Evolutionary conservation across 2,888 invertebrate species (phyloP).

Genomic region (Polyommatus icarus): DNA sequence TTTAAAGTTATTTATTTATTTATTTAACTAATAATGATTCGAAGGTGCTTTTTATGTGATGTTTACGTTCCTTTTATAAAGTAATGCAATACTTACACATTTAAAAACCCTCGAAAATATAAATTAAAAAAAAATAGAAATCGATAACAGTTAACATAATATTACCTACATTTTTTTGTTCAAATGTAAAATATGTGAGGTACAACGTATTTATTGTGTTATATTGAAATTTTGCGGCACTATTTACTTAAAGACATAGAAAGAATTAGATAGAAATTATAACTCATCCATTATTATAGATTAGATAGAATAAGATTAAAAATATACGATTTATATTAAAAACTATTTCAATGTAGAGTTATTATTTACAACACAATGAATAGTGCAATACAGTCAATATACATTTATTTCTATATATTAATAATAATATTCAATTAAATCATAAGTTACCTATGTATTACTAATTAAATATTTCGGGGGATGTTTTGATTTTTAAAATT

Average conservation of each 20-base stretch:
- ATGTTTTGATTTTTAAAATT: neutral
- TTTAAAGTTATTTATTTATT: neutral
- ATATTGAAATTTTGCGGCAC: neutral
- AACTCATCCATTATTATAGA: constrained; percentile 12
- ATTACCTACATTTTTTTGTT: neutral
- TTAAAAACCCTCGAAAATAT: neutral
- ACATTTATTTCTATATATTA: neutral
- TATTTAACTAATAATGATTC: neutral
- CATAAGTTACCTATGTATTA: neutral
- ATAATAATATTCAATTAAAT: neutral
- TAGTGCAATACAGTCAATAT: neutral
- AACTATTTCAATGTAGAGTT: neutral
- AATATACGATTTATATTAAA: constrained; percentile 1
- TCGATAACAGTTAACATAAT: neutral
- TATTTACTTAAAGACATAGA: neutral
- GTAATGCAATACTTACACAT: neutral
- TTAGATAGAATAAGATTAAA: constrained; percentile 8
- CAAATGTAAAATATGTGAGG: too few relatives aligned
- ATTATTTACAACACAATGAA: neutral
- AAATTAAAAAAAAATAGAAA: neutral
- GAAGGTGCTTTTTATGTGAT: constrained; percentile 12
- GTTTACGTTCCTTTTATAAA: neutral
- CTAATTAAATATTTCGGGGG: neutral
- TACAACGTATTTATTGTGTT: neutral
- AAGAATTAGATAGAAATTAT: constrained; percentile 6